A percentile compares a stretch with the other conserved stretches of the same genome.
Conservation (phyloP, 37 sponge, comb jelly and placozoan species). For the Crambe crambe region DNA sequence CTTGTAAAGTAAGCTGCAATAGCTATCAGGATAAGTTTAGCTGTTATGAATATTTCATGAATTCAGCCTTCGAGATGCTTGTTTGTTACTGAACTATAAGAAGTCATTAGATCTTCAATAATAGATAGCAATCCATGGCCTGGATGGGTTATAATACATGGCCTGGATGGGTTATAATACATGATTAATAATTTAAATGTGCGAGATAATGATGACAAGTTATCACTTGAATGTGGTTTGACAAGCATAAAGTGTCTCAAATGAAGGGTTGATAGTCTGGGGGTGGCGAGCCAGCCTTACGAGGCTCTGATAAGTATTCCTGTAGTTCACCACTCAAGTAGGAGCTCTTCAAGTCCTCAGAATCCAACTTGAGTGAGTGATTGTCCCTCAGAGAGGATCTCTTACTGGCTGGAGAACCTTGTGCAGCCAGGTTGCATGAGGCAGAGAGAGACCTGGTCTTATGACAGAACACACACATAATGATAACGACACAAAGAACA, state of each 20-base stretch:
- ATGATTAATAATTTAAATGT: no score
- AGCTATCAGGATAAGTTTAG: no score
- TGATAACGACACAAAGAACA: neutral
- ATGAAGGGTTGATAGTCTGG: neutral
- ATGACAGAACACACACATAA: neutral
- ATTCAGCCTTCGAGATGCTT: no score
- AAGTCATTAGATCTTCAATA: no score
- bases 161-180: no score
- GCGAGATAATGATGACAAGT: neutral
- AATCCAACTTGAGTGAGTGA: neutral
- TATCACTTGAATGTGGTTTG: neutral
- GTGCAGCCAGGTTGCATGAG: neutral
- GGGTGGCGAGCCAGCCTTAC: neutral
- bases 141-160: no score
- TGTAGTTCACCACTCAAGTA: neutral
- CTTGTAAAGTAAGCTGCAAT: no score
- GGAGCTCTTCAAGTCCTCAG: no score
- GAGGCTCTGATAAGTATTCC: neutral
- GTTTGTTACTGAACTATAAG: no score
- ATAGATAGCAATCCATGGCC: no score
- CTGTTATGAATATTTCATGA: no score
- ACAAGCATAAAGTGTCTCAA: neutral
- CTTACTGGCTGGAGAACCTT: neutral
- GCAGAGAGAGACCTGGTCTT: neutral
- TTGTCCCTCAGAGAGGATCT: neutral